Evolutionary conservation across 2,888 invertebrate genomes (phyloP), one percentile per base, ranked within the genome.

Genomic region (Norana najaformis): DNA sequence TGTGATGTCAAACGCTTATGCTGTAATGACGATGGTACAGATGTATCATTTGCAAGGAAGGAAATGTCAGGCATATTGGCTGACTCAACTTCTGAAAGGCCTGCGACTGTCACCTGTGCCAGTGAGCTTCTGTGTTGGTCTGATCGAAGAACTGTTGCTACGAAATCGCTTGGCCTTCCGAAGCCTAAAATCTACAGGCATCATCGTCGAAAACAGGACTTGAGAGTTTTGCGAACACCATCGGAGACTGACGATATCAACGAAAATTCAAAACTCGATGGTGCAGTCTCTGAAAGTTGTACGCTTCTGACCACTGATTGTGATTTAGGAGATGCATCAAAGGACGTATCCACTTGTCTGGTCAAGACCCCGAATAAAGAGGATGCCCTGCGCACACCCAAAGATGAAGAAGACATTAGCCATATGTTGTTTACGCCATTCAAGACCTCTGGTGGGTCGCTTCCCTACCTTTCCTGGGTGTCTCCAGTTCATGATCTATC

Each of bases 191-290:
- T 83, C 85, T 82, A 34, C 83, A 30, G 89, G 38, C 37, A 34
- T 82, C 83, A 41, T 83, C 37, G 89, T 38, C 89, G 89, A 38
- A 89, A 89, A 83, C 89, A 89, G 41, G 89, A 89, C 34, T 83
- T 89, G 38, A 89, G 35, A 83, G 39, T 89, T 18, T 83, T 89
- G 38, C 35, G 85, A 38, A 89, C 83, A 35, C 85, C 83, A 38
- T 85, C 89, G 8, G 89, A 89, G n/a, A 6, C n/a, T 5, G 85
- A 85, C 34, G 85, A 37, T 8, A n/a, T 53, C n/a, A 35, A 89
- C 14, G 89, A 89, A 23, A 35, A 89, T 34, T n/a, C 53, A 41
- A 82, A 53, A 69, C 18, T 53, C 30, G 89, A 69, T 1, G 35
- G 14, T 36, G 36, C 35, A 23, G 18, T 37, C 85, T 18, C 23